Conservation (phyloP, 1,140 invertebrate genomes). For the Rhopalosiphum padi region DNA sequence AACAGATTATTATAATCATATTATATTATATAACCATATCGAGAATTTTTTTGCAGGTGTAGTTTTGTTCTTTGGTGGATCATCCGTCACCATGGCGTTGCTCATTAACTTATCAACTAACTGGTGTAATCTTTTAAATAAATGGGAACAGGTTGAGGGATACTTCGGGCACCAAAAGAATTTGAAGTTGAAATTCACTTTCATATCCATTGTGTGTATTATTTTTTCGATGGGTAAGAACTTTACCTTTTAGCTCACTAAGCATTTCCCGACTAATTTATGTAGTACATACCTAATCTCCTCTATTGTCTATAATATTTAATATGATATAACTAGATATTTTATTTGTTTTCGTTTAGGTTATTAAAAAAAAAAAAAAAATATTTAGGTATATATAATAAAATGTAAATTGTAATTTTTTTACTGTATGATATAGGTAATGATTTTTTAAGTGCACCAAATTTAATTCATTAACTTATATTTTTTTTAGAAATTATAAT, state of each 20-base stretch:
- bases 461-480: too few relatives aligned
- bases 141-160: constrained; percentile 58
- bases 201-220: constrained; percentile 52
- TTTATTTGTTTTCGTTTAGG: too few relatives aligned
- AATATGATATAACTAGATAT: too few relatives aligned
- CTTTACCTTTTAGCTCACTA: neutral
- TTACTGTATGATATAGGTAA: too few relatives aligned
- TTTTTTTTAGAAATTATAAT: too few relatives aligned
- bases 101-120: constrained; percentile 64
- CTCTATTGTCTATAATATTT: neutral
- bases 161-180: constrained; percentile 59
- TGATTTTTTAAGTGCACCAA: too few relatives aligned
- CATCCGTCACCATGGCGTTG: constrained; percentile 61
- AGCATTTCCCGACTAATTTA: neutral
- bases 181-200: constrained; percentile 52
- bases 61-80: constrained; percentile 60
- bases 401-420: too few relatives aligned
- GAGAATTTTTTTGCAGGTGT: neutral
- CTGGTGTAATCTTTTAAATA: constrained; percentile 60
- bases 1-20: neutral
- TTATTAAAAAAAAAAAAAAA: too few relatives aligned
- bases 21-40: neutral
- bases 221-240: constrained; percentile 56
- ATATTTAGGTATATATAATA: too few relatives aligned
- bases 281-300: neutral